Evolutionary conservation across 2,888 invertebrate genomes (phyloP).

Genomic region (Pheosia gnoma): DNA sequence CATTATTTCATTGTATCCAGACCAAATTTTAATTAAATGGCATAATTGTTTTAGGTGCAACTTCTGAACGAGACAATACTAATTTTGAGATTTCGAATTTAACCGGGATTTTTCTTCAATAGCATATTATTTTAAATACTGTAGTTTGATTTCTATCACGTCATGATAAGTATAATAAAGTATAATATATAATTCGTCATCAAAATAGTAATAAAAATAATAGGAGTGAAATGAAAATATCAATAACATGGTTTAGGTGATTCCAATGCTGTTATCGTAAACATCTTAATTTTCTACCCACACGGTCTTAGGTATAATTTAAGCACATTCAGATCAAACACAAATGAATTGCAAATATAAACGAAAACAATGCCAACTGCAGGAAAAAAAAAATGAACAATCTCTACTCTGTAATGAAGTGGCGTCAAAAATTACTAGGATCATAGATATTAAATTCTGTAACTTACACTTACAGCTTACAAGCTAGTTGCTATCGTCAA

Average conservation of each 20-base stretch:
- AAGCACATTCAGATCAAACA: constrained; percentile 3
- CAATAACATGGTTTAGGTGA: constrained; percentile 10
- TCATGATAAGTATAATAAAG: constrained; percentile 8
- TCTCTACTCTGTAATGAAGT: constrained; percentile 37
- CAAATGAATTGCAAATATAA: background rate
- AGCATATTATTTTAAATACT: constrained; percentile 6
- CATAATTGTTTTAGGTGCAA: constrained; percentile 6
- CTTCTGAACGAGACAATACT: background rate
- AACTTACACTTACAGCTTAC: constrained; percentile 70
- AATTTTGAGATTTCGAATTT: background rate
- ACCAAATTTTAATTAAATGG: constrained; percentile 25
- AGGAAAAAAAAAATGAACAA: constrained; percentile 45
- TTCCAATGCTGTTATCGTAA: constrained; percentile 10
- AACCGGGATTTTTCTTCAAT: background rate
- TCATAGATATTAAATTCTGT: constrained; percentile 46
- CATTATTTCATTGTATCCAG: constrained; percentile 43
- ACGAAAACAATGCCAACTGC: constrained; percentile 45
- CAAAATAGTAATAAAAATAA: constrained; percentile 20
- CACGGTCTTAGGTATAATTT: constrained; percentile 9
- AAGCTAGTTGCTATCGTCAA: constrained; percentile 66
- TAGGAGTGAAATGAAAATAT: constrained; percentile 10
- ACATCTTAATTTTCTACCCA: constrained; percentile 10
- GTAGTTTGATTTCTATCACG: constrained; percentile 19
- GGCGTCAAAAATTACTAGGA: constrained; percentile 50
- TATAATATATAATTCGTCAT: constrained; percentile 7